Evolutionary conservation across 2,113 vertebrate genomes (phyloP), one percentile per base, ranked within the genome.

Genomic region (Neoarius graeffei): DNA sequence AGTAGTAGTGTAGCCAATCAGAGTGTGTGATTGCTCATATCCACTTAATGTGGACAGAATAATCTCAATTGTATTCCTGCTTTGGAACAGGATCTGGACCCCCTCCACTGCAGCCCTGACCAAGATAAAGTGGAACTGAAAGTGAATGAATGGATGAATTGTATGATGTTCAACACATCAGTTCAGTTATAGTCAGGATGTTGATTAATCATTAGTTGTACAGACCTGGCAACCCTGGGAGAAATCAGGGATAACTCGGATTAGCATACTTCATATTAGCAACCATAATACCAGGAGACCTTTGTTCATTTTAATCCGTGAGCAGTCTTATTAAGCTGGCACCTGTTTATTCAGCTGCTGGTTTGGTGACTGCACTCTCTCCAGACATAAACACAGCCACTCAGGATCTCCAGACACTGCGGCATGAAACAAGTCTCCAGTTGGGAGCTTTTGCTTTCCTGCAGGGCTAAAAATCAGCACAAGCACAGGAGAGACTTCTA

Each of bases 301-400:
- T 54, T 79, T 79, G 76, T 56, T 56, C 25, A 7, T 79, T 27
- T 54, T 15, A 77, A 79, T 79, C 50, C n/a, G 5, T 15, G 76
- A 56, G 50, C 25, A 79, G 50, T 15, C 50, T 56, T 62, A 57
- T 48, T 54, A 13, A 30, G 57, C 85, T 57, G 2, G 10, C 56
- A 57, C 9, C 56, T 57, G 56, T 77, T 83, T 86, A 76, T 92
- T 85, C 0, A 48, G 42, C 50, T 84, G 52, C 25, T 81, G 85
- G 7, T 50, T 4, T 1, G 83, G 85, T 2, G 69, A 66, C 27
- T 19, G 83, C 1, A 48, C 85, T 17, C 67, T 79, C 54, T 54
- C 87, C 30, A 93, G 77, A 48, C 84, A 89, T 20, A 89, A 86
- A 23, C 59, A 30, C 54, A 92, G 87, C 92, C 92, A 92, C 8